These are phyloP conservation scores for Macropis europaea DNA, from an alignment of 2,888 invertebrate species.

Conservation along the genomic window DNA sequence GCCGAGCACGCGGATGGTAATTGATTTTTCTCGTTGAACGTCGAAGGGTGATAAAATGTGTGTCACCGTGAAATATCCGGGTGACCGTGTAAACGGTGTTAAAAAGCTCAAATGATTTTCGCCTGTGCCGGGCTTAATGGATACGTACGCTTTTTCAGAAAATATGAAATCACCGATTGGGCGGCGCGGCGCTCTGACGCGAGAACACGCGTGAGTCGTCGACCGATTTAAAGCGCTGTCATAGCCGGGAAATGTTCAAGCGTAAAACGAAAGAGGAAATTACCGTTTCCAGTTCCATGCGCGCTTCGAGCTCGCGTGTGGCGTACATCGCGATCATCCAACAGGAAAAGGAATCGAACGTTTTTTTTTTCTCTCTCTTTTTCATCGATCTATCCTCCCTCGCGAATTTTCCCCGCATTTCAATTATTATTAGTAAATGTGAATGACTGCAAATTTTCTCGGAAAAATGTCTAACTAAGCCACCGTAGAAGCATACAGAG, in stretches of 20 bases:
- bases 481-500: too few relatives aligned
- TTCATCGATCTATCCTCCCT: conserved; percentile 37
- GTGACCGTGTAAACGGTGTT: neutral
- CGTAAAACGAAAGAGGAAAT: conserved; percentile 65
- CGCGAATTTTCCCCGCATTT: conserved; percentile 21
- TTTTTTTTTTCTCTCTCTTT: conserved; percentile 15
- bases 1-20: too few relatives aligned
- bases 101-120: conserved; percentile 31
- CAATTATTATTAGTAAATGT: conserved; percentile 36
- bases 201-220: conserved; percentile 46
- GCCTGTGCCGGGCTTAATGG: conserved; percentile 26
- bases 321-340: conserved; percentile 36
- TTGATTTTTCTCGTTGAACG: too few relatives aligned
- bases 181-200: conserved; percentile 5
- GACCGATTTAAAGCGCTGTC: conserved; percentile 63
- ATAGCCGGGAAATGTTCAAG: conserved; percentile 56
- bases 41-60: conserved; percentile 1
- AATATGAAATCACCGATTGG: conserved; percentile 51
- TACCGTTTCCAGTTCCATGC: conserved; percentile 57
- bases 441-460: too few relatives aligned
- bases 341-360: conserved; percentile 54
- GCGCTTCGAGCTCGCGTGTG: conserved; percentile 37
- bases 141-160: conserved; percentile 9
- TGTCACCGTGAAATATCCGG: conserved; percentile 28
- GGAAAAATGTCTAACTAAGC: too few relatives aligned